Evolutionary conservation across 2,888 invertebrate genomes (phyloP), one percentile per base, ranked within the genome.

Genomic region (Chironomus tentans): DNA sequence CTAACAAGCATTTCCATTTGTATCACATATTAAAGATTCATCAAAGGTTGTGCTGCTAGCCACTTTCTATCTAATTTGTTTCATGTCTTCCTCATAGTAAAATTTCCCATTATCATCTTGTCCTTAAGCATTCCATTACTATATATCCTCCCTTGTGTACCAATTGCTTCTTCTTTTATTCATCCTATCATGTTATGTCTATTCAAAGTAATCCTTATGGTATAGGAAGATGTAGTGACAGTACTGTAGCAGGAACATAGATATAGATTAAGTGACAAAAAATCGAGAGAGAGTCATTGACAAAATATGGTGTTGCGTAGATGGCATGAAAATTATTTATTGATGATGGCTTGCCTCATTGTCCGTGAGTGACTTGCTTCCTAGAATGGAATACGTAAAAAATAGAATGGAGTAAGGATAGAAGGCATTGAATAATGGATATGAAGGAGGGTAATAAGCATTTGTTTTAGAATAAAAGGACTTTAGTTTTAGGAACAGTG

Each of bases 11-110:
- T 7, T 38, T 38, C 38, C 38, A 38, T 38, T 38, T 38, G 38
- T 38, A 38, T 38, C 38, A 38, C 38, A 13, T 24, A 65, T 65
- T 65, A 65, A 65, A 65, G 18, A 65, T 65, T 65, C 65, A 65
- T 65, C 65, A 65, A 65, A 65, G 65, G 65, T 65, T 65, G 21
- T 22, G 65, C 22, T 12, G 21, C 24, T 65, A 7, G 65, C 24
- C 65, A 65, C 65, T 65, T 65, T 24, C 65, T 21, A 65, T 65
- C 65, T 24, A 65, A 65, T 65, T 65, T 65, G 65, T 65, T 65
- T 2, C 12, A 21, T 65, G 10, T 62, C 18, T 22, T 65, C 22
- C 50, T 15, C 15, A 15, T 18, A 56, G 18, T 15, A 56, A 56
- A 56, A 56, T 15, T 50, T 6, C 18, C 18, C 18, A 56, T 15